Conservation (phyloP, 2,113 vertebrate genomes). For the Rhodinocichla rosea region DNA sequence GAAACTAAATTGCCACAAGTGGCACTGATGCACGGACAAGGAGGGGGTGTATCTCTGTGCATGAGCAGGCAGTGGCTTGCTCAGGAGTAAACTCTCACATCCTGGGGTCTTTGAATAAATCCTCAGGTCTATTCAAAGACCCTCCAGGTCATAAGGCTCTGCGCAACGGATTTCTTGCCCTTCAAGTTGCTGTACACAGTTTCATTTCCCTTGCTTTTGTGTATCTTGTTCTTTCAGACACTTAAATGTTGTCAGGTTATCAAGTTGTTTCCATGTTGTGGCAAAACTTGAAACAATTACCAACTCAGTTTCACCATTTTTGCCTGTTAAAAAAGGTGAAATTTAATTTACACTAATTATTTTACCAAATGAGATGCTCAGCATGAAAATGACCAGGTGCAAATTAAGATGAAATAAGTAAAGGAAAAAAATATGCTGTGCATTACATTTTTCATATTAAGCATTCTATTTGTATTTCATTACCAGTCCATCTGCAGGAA, state of each 20-base stretch:
- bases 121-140: not conserved
- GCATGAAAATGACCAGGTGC: slow-evolving; percentile 40
- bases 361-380: not conserved
- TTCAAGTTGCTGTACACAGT: not conserved
- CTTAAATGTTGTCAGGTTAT: not conserved
- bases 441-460: not conserved
- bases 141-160: not conserved
- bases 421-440: not conserved
- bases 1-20: rapidly evolving
- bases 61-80: not conserved
- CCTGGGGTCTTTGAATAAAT: not conserved
- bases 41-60: not conserved
- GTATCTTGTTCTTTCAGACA: not conserved
- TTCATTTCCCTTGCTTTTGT: not conserved
- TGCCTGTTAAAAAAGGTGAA: not conserved
- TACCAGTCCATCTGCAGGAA: slow-evolving; percentile 39
- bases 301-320: slow-evolving; percentile 1
- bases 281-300: slow-evolving; percentile 17
- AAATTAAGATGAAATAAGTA: slow-evolving; percentile 39
- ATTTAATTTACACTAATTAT: slow-evolving; percentile 49
- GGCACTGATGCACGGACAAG: rapidly evolving
- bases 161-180: not conserved
- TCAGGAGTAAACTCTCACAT: not conserved
- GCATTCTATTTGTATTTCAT: slow-evolving; percentile 32
- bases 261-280: not conserved